A percentile compares a stretch with the other conserved stretches of the same genome.
phyloP scores from a whole-genome alignment of 2,797 vertebrate genomes.

The Rhinoraja longicauda region DNA sequence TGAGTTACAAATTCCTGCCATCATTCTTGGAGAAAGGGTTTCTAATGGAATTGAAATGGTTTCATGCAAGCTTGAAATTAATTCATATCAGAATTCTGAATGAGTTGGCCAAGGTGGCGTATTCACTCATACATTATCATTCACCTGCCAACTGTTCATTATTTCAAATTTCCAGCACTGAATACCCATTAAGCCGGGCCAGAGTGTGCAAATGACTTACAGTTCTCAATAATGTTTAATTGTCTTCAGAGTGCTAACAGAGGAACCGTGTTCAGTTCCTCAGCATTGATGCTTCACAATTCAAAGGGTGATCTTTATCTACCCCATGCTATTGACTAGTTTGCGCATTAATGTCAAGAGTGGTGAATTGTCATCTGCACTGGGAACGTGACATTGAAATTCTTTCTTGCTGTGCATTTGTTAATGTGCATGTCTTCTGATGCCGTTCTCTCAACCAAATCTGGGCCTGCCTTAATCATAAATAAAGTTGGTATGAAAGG shows the following conservation, averaged over 20 bases:
- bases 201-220: not conserved
- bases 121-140: not conserved
- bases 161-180: not conserved
- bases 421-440: no score
- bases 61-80: slow-evolving; percentile 21
- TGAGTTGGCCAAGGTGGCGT: not conserved
- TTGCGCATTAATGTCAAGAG: no score
- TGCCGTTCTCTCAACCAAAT: no score
- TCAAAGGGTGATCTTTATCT: no score
- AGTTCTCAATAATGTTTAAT: not conserved
- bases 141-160: not conserved
- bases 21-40: slow-evolving; percentile 16
- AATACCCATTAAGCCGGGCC: not conserved
- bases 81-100: slow-evolving; percentile 21
- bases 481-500: no score
- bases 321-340: no score
- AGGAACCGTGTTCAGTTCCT: no score
- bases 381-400: no score
- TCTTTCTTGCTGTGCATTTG: no score
- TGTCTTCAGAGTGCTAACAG: not conserved
- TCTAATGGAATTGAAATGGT: slow-evolving; percentile 10
- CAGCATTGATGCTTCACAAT: no score
- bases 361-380: no score
- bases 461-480: no score
- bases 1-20: not conserved